Evolutionary conservation across 2,113 vertebrate genomes (phyloP).

Genomic region (Archilochus colubris): DNA sequence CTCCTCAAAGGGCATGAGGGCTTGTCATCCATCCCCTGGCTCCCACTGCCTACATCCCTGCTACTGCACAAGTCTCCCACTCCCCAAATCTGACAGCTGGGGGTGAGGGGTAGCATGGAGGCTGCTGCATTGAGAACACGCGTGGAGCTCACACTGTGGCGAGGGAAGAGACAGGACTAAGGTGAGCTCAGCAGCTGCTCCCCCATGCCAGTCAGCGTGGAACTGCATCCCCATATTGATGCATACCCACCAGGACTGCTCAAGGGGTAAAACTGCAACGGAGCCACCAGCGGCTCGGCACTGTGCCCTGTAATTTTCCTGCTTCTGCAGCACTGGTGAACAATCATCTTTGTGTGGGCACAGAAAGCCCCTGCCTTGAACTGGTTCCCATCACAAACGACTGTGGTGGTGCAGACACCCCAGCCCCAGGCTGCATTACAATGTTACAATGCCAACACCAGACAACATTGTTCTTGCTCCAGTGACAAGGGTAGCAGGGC

Average conservation of each 20-base stretch:
- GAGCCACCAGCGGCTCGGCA: background rate
- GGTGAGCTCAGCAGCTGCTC: background rate
- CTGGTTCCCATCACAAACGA: background rate
- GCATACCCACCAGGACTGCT: background rate
- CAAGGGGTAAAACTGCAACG: too few species aligned
- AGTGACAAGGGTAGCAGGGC: too few species aligned
- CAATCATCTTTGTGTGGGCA: fast-evolving
- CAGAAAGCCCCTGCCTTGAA: background rate
- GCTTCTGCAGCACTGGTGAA: background rate
- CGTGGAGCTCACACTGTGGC: fast-evolving
- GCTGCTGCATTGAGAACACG: background rate
- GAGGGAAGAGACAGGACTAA: background rate
- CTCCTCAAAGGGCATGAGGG: background rate
- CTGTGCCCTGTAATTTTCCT: too few species aligned
- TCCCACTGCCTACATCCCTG: background rate
- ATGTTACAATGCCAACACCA: too few species aligned
- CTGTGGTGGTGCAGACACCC: too few species aligned
- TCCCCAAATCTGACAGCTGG: background rate
- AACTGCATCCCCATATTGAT: fast-evolving
- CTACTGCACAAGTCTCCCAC: background rate
- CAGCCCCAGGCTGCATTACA: too few species aligned
- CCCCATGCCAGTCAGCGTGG: background rate
- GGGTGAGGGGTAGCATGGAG: background rate
- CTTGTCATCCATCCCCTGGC: background rate
- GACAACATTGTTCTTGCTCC: too few species aligned